Evolutionary conservation across 2,797 vertebrate species (phyloP).

Genomic region (Acanthurus leucopareius): DNA sequence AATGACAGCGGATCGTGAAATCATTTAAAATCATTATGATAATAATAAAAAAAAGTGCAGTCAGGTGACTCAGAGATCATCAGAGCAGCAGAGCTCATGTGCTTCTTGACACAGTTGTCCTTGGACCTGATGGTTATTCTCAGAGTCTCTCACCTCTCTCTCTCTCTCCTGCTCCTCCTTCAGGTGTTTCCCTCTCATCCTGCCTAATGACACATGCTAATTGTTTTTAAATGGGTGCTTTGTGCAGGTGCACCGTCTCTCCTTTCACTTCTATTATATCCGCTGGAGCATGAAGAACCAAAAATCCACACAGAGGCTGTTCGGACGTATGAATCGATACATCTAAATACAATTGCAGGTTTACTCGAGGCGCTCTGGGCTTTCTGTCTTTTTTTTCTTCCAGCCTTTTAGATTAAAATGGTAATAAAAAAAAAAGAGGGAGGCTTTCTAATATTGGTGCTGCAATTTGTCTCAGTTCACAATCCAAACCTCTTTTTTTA

Average conservation of each 20-base stretch:
- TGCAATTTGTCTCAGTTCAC: conserved; percentile 1
- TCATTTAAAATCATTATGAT: conserved; percentile 53
- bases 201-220: conserved; percentile 82
- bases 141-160: conserved; percentile 16
- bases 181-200: conserved; percentile 66
- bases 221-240: conserved; percentile 78
- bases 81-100: conserved; percentile 30
- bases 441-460: not conserved
- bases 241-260: conserved; percentile 50
- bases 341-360: conserved; percentile 53
- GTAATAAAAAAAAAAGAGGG: conserved; percentile 13
- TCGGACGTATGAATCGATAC: conserved; percentile 62
- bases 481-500: not conserved
- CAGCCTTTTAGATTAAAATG: not conserved
- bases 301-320: conserved; percentile 53
- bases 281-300: conserved; percentile 59
- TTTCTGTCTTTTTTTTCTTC: not conserved
- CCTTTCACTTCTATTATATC: conserved; percentile 68
- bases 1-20: conserved; percentile 41
- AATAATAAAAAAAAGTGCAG: conserved; percentile 14
- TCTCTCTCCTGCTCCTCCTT: conserved; percentile 48
- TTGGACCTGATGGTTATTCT: conserved; percentile 45
- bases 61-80: conserved; percentile 39
- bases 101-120: conserved; percentile 44
- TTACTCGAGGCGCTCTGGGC: conserved; percentile 10